Evolutionary conservation across 2,797 vertebrate species (phyloP).

Genomic region (Perodicticus potto): DNA sequence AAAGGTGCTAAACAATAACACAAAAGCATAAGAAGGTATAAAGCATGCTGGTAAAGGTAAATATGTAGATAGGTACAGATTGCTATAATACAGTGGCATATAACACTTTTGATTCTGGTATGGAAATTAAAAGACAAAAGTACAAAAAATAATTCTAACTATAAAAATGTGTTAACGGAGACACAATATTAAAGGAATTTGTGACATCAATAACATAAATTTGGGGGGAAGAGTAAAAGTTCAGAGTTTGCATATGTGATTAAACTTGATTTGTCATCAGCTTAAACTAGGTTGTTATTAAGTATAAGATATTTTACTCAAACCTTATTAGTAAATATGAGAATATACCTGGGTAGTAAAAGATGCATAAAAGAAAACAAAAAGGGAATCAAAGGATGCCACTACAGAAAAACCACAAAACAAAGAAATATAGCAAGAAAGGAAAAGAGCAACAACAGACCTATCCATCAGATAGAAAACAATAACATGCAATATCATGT

Average conservation of each 20-base stretch:
- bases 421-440: background rate
- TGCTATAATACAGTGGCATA: background rate
- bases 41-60: background rate
- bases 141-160: slow-evolving; percentile 39
- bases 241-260: background rate
- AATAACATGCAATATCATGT: background rate
- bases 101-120: slow-evolving; percentile 20
- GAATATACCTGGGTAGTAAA: background rate
- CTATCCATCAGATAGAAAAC: background rate
- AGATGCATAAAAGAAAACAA: background rate
- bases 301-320: background rate
- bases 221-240: background rate
- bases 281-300: background rate
- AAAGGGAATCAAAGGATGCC: background rate
- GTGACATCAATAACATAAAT: background rate
- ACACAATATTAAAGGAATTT: background rate
- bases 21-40: background rate
- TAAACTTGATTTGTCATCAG: slow-evolving; percentile 18
- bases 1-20: background rate
- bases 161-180: background rate
- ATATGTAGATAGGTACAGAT: background rate
- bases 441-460: background rate
- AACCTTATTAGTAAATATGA: background rate
- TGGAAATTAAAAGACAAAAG: background rate
- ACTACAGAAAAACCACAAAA: background rate